Evolutionary conservation across 2,113 vertebrate species (phyloP).

Genomic region (Bothrops jararaca): DNA sequence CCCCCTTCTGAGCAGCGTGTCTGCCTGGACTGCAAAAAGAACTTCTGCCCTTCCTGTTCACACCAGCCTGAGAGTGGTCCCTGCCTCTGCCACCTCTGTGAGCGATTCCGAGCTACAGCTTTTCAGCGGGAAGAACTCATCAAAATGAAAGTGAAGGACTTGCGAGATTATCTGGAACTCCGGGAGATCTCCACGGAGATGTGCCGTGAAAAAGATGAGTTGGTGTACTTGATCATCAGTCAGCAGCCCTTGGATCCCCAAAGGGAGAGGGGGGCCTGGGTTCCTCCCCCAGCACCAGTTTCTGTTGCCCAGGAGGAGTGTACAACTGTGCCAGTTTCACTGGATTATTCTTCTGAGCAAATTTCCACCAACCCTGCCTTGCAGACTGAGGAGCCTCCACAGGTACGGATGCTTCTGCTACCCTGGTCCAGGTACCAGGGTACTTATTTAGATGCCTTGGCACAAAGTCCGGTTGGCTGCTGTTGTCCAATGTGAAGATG

Average conservation of each 20-base stretch:
- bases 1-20: conserved; percentile 71
- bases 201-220: conserved; percentile 95
- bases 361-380: conserved; percentile 53
- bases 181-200: conserved; percentile 86
- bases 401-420: conserved; percentile 56
- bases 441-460: background rate
- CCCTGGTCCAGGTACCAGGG: background rate
- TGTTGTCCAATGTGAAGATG: background rate
- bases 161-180: conserved; percentile 90
- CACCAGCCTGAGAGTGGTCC: conserved; percentile 73
- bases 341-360: conserved; percentile 5
- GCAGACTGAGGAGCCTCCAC: conserved; percentile 61
- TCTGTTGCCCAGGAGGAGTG: conserved; percentile 62
- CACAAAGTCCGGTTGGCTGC: background rate
- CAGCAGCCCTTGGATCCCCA: conserved; percentile 71
- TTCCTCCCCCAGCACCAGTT: conserved; percentile 34
- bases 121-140: conserved; percentile 87
- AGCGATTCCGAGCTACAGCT: conserved; percentile 83
- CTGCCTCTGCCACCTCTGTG: conserved; percentile 88
- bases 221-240: conserved; percentile 88
- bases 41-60: conserved; percentile 80
- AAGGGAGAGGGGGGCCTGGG: conserved; percentile 63
- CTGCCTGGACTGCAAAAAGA: conserved; percentile 91
- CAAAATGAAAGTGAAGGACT: conserved; percentile 96
- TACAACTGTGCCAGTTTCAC: conserved; percentile 64